These are phyloP conservation scores for Henricia sp. DNA, from an alignment of 53 echinoderm and acorn worm genomes.

Conservation along the genomic window DNA sequence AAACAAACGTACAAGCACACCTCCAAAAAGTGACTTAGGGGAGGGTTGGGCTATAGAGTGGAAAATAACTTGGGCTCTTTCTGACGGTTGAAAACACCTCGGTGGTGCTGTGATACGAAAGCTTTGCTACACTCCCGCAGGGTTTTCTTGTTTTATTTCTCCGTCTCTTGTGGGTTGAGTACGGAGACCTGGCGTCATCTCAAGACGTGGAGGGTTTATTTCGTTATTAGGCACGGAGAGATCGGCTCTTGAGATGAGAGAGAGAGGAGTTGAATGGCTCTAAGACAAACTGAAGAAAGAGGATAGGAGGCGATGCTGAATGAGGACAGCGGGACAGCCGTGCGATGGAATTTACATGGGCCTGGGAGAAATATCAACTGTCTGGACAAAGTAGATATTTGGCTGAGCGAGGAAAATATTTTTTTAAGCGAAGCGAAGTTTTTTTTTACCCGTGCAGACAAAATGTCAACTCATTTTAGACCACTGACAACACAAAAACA, in stretches of 20 bases:
- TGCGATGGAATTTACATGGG: background rate
- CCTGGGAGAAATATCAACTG: no score
- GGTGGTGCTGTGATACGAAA: background rate
- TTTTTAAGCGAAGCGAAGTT: no score
- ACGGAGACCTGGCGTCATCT: constrained; percentile 32
- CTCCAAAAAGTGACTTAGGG: background rate
- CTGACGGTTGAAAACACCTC: no score
- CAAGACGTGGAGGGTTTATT: background rate
- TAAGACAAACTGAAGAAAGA: constrained; percentile 9
- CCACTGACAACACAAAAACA: no score
- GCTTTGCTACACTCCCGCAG: background rate
- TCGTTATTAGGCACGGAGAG: constrained; percentile 32
- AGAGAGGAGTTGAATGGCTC: background rate
- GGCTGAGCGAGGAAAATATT: no score
- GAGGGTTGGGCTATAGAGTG: background rate
- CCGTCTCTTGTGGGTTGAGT: constrained; percentile 13
- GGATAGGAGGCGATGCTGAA: background rate
- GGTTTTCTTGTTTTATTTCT: constrained; percentile 28
- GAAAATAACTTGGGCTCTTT: constrained; percentile 1
- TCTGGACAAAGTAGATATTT: no score
- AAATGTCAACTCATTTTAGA: no score
- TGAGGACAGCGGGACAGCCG: background rate
- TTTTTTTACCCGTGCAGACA: no score
- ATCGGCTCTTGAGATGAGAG: constrained; percentile 4
- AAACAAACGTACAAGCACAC: no score